Evolutionary conservation across 2,113 vertebrate species (phyloP).

Genomic region (Sminthopsis crassicaudata): DNA sequence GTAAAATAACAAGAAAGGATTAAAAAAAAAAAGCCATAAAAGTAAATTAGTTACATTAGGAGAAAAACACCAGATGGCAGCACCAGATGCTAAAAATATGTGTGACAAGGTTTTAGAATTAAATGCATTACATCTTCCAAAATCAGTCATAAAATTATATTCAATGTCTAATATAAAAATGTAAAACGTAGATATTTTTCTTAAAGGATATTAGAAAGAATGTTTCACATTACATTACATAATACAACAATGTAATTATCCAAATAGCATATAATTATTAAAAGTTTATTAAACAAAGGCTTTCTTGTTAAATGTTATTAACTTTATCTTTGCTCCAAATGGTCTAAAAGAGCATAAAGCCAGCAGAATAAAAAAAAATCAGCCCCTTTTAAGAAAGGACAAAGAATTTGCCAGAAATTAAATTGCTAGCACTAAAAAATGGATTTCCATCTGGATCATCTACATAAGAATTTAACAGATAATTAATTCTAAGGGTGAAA

Average conservation of each 20-base stretch:
- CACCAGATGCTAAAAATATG: conserved; percentile 67
- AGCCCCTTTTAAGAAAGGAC: conserved; percentile 29
- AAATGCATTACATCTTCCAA: accelerated
- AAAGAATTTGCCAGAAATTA: conserved; percentile 16
- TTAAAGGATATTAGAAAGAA: conserved; percentile 38
- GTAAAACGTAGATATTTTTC: not conserved
- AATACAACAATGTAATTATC: conserved; percentile 6
- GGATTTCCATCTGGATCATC: not conserved
- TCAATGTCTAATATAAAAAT: not conserved
- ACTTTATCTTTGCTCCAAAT: conserved; percentile 30
- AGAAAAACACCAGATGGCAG: conserved; percentile 84
- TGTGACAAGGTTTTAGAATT: conserved; percentile 51
- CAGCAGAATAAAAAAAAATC: conserved; percentile 11
- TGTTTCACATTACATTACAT: not conserved
- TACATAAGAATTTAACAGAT: not conserved
- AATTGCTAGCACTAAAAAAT: conserved; percentile 33
- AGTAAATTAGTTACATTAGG: conserved; percentile 60
- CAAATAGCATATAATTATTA: conserved; percentile 27
- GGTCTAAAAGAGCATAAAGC: not conserved
- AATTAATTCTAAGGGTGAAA: not conserved
- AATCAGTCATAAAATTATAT: not conserved
- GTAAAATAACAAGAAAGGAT: not conserved
- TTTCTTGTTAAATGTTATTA: conserved; percentile 51
- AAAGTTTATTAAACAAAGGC: conserved; percentile 9
- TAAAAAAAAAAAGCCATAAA: not conserved